phyloP scores from a whole-genome alignment of 1,140 invertebrate species.

The Pseudomyrmex pallidus region DNA sequence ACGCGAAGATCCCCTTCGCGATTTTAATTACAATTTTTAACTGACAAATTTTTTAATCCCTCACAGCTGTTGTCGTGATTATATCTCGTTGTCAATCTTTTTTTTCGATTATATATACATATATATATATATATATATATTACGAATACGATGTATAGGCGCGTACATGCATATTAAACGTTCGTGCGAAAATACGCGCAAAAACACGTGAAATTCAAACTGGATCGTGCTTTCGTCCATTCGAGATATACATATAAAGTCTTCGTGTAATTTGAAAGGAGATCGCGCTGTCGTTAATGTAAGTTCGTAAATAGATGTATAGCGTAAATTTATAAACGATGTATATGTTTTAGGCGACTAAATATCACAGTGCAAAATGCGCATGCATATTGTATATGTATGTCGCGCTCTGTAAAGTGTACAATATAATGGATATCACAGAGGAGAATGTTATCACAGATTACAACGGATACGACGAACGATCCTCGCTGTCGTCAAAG shows the following conservation, averaged over 20 bases:
- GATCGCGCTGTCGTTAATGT: slow-evolving; percentile 7
- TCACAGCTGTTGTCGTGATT: background rate
- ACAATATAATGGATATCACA: slow-evolving; percentile 31
- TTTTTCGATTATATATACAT: background rate
- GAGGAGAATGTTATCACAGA: slow-evolving; percentile 24
- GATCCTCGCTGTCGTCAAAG: slow-evolving; percentile 1
- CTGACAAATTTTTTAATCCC: slow-evolving; percentile 2
- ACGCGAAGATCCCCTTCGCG: too few species aligned
- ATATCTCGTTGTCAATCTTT: background rate
- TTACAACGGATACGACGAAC: slow-evolving; percentile 20
- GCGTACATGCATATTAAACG: slow-evolving; percentile 5
- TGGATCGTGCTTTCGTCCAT: slow-evolving; percentile 9
- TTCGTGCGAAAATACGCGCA: background rate
- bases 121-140: background rate
- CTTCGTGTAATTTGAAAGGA: background rate
- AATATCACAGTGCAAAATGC: background rate
- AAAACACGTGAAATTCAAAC: background rate
- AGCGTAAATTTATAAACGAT: slow-evolving; percentile 18
- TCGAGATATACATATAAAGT: background rate
- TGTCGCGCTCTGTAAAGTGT: slow-evolving; percentile 1
- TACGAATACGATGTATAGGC: background rate
- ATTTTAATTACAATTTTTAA: slow-evolving; percentile 2
- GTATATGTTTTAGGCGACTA: slow-evolving; percentile 1
- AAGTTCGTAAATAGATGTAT: slow-evolving; percentile 25
- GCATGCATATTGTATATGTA: slow-evolving; percentile 19